Evolutionary conservation across 2,888 invertebrate genomes (phyloP).

Genomic region (Cremastobaeus sp.): DNA sequence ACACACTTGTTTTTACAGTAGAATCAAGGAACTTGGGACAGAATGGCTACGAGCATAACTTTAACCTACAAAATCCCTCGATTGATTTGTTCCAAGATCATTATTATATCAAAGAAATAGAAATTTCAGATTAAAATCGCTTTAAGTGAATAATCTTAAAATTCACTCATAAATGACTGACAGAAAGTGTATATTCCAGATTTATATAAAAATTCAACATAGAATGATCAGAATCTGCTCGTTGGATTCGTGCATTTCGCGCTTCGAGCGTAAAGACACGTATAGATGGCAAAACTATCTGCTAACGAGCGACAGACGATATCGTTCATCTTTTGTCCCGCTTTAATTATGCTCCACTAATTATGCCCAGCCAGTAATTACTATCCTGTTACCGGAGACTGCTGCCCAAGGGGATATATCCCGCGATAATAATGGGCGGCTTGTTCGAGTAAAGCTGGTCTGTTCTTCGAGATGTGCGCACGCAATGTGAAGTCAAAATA

Average conservation of each 20-base stretch:
- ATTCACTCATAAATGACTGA: too few relatives aligned
- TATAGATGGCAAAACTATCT: constrained; percentile 71
- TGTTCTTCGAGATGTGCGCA: constrained; percentile 58
- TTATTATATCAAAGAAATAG: background rate
- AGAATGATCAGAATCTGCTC: constrained; percentile 42
- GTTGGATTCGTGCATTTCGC: constrained; percentile 33
- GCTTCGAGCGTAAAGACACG: constrained; percentile 57
- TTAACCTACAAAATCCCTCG: too few relatives aligned
- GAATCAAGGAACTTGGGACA: too few relatives aligned
- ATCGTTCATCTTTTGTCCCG: constrained; percentile 74
- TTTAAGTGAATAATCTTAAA: too few relatives aligned
- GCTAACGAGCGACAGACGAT: constrained; percentile 75
- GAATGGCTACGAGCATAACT: too few relatives aligned
- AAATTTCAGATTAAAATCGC: background rate
- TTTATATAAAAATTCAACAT: constrained; percentile 30
- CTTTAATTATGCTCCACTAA: constrained; percentile 75
- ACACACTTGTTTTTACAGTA: too few relatives aligned
- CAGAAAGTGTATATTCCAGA: too few relatives aligned
- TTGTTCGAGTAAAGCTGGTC: constrained; percentile 58
- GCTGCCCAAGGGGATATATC: constrained; percentile 70
- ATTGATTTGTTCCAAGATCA: too few relatives aligned
- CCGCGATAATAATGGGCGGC: constrained; percentile 69
- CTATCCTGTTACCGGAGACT: constrained; percentile 74
- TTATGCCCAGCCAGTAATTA: constrained; percentile 75
- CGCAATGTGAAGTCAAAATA: constrained; percentile 55